Evolutionary conservation across 2,888 invertebrate species (phyloP).

Genomic region (Lamproptera curius): DNA sequence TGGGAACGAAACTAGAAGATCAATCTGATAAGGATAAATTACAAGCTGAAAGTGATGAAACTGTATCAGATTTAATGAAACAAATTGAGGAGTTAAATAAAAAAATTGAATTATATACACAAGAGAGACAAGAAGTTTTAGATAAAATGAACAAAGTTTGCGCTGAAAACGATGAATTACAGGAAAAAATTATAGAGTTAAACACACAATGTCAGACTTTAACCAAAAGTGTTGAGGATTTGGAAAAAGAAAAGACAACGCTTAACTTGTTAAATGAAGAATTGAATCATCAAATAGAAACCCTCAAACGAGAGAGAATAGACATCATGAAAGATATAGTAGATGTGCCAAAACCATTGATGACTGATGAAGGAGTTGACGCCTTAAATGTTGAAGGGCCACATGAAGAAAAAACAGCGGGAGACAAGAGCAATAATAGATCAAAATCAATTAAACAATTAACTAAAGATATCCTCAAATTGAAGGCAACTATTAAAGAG

Average conservation of each 20-base stretch:
- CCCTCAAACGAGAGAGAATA: conserved; percentile 59
- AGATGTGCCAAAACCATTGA: conserved; percentile 50
- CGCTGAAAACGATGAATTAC: conserved; percentile 78
- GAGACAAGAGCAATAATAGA: conserved; percentile 56
- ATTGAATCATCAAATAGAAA: conserved; percentile 61
- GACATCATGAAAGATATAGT: conserved; percentile 66
- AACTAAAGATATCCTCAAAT: conserved; percentile 72
- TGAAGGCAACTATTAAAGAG: conserved; percentile 71
- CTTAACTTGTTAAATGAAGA: conserved; percentile 50
- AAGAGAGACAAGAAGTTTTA: conserved; percentile 83
- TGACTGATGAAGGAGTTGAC: conserved; percentile 50
- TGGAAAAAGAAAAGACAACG: conserved; percentile 66
- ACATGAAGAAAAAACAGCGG: conserved; percentile 56
- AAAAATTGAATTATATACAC: conserved; percentile 83
- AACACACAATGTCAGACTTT: conserved; percentile 70
- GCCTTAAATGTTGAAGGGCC: conserved; percentile 42
- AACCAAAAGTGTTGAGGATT: conserved; percentile 56
- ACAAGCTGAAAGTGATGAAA: conserved; percentile 18
- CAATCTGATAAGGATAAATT: conserved; percentile 33
- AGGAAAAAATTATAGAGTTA: conserved; percentile 68
- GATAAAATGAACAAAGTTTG: conserved; percentile 81
- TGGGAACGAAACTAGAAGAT: conserved; percentile 24
- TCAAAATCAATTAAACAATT: conserved; percentile 68
- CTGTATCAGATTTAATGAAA: conserved; percentile 72
- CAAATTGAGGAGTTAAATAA: conserved; percentile 82